These are phyloP conservation scores for Crotalus adamanteus DNA, from an alignment of 2,797 vertebrate species.

Conservation along the genomic window DNA sequence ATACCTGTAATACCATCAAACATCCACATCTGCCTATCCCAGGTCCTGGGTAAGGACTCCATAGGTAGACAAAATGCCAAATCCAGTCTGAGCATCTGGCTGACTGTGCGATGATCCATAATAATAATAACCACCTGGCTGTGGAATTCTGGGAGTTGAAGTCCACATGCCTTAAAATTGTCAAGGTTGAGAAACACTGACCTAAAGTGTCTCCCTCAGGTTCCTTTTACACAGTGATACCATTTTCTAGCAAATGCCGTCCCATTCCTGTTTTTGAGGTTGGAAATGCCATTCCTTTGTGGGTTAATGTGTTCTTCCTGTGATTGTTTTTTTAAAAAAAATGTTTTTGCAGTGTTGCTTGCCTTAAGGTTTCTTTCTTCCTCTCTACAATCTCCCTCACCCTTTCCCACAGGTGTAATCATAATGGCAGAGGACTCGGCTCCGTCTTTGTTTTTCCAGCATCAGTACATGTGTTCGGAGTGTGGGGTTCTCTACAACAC, in stretches of 20 bases:
- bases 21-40: too few species aligned
- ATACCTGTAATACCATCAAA: too few species aligned
- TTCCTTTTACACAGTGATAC: background rate
- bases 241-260: background rate
- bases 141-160: too few species aligned
- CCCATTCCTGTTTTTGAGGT: background rate
- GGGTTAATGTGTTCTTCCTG: background rate
- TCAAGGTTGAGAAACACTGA: too few species aligned
- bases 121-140: too few species aligned
- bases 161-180: too few species aligned
- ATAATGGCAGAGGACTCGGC: slow-evolving; percentile 41
- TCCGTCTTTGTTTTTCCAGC: slow-evolving; percentile 76
- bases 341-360: too few species aligned
- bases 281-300: background rate
- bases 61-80: too few species aligned
- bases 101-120: too few species aligned
- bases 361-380: background rate
- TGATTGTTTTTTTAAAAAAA: background rate
- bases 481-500: slow-evolving; percentile 86
- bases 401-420: background rate
- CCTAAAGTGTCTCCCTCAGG: background rate
- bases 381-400: background rate
- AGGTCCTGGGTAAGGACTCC: too few species aligned
- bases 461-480: slow-evolving; percentile 92
- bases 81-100: too few species aligned